These are phyloP conservation scores for Hemicrepidius hirtus DNA, from an alignment of 2,888 invertebrate genomes.

Conservation along the genomic window DNA sequence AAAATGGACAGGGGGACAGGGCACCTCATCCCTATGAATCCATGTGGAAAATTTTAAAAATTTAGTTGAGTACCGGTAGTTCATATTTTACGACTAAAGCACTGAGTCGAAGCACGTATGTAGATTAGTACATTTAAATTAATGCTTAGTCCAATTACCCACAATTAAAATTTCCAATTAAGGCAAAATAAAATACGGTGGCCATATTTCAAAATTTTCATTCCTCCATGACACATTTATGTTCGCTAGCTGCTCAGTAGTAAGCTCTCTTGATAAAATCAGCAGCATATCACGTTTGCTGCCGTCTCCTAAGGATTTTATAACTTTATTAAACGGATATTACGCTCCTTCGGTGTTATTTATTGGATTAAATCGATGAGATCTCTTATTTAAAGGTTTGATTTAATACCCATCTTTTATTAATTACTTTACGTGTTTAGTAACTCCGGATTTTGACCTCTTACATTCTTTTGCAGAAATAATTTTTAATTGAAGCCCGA, in stretches of 20 bases:
- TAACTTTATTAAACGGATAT: constrained; percentile 44
- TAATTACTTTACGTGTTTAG: constrained; percentile 10
- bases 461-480: background rate
- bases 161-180: constrained; percentile 49
- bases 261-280: constrained; percentile 42
- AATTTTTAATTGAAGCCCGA: no score
- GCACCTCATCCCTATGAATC: no score
- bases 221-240: constrained; percentile 39
- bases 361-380: constrained; percentile 32
- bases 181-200: constrained; percentile 39
- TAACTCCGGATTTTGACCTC: background rate
- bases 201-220: constrained; percentile 47
- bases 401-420: constrained; percentile 8
- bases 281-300: constrained; percentile 44
- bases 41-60: no score
- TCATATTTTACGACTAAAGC: no score
- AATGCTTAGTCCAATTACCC: constrained; percentile 26
- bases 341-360: constrained; percentile 21
- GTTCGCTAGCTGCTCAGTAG: constrained; percentile 37
- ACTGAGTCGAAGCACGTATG: constrained; percentile 13
- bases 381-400: constrained; percentile 11
- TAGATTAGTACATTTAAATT: constrained; percentile 13
- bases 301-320: constrained; percentile 41
- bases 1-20: no score
- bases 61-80: no score